Evolutionary conservation across 2,113 vertebrate genomes (phyloP).

Genomic region (Daphoenositta chrysoptera): DNA sequence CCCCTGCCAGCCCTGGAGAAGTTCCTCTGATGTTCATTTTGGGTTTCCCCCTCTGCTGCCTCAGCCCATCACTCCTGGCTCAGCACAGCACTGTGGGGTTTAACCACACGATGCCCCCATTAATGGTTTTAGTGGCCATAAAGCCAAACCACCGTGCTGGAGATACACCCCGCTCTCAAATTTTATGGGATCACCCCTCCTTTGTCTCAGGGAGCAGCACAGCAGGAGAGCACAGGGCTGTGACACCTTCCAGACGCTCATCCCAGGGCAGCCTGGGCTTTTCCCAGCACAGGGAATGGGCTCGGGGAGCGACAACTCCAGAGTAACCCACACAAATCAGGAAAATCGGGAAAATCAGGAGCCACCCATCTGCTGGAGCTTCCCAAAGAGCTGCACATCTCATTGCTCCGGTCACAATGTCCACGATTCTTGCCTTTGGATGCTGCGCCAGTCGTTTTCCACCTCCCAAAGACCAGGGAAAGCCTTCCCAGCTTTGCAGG

Average conservation of each 20-base stretch:
- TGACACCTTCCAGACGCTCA: fast-evolving
- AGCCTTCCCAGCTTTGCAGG: background rate
- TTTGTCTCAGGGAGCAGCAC: background rate
- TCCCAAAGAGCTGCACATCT: background rate
- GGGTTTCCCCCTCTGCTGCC: background rate
- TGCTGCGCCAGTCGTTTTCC: fast-evolving
- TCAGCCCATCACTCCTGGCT: conserved; percentile 2
- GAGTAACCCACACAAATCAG: background rate
- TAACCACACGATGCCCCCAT: background rate
- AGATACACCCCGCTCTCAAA: background rate
- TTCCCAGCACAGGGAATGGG: fast-evolving
- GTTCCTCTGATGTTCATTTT: background rate
- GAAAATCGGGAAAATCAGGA: background rate
- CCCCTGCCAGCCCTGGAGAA: background rate
- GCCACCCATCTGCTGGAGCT: background rate
- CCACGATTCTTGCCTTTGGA: background rate
- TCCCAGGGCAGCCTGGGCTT: background rate
- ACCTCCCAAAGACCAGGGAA: background rate
- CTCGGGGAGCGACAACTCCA: fast-evolving
- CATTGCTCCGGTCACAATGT: fast-evolving
- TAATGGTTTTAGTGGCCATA: background rate
- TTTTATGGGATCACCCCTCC: background rate
- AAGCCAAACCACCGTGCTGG: background rate
- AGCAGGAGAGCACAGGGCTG: background rate
- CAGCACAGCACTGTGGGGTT: background rate